Evolutionary conservation across 2,797 vertebrate genomes (phyloP).

Genomic region (Cheirogaleus major): DNA sequence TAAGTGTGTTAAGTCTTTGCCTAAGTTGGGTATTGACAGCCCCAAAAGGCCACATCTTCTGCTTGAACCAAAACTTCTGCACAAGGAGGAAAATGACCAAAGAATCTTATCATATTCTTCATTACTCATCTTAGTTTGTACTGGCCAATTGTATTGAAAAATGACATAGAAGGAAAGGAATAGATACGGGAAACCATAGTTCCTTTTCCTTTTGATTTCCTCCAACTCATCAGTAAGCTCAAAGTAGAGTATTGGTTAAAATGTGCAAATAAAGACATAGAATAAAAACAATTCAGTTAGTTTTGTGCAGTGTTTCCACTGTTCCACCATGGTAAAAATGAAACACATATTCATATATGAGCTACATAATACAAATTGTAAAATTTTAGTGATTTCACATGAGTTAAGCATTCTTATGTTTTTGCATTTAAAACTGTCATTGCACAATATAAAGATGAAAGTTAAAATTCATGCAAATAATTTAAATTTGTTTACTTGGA

Average conservation of each 20-base stretch:
- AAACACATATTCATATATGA: neutral
- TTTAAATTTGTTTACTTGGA: neutral
- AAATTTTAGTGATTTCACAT: neutral
- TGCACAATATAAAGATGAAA: neutral
- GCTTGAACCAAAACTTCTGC: neutral
- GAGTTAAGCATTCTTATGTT: neutral
- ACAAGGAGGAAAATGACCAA: neutral
- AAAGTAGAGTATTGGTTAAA: neutral
- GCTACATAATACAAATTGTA: neutral
- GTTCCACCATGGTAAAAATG: neutral
- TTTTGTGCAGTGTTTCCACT: neutral
- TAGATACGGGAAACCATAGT: neutral
- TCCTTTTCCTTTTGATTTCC: neutral
- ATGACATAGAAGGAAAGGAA: neutral
- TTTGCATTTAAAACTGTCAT: slow-evolving; percentile 19
- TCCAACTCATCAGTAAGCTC: neutral
- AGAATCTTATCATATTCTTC: neutral
- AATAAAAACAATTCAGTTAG: neutral
- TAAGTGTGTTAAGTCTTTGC: neutral
- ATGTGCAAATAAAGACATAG: neutral
- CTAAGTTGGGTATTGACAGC: neutral
- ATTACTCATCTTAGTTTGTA: neutral
- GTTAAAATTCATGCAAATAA: neutral
- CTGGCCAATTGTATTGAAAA: neutral
- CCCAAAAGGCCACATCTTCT: neutral